Conservation (phyloP, 1,140 invertebrate species). For the Theocolax elegans region DNA sequence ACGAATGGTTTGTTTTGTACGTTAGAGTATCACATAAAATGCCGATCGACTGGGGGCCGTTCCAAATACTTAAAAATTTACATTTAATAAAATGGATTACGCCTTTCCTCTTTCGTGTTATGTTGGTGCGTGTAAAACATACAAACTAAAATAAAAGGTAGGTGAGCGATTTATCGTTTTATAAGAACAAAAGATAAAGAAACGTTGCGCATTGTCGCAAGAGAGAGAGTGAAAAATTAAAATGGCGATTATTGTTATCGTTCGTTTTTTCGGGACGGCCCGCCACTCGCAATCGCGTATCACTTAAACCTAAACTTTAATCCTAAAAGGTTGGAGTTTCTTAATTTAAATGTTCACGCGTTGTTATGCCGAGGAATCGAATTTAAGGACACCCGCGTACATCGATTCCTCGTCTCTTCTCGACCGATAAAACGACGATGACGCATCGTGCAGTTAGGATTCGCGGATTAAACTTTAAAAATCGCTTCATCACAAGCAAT, state of each 20-base stretch:
- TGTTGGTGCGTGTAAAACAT: no score
- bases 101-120: no score
- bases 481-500: no score
- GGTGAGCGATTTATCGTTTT: neutral
- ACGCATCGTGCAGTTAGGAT: no score
- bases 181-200: neutral
- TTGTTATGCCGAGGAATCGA: neutral
- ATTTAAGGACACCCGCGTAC: neutral
- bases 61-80: slow-evolving; percentile 29
- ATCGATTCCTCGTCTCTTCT: neutral
- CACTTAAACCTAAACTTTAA: slow-evolving; percentile 26
- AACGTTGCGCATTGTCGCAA: no score
- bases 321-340: slow-evolving; percentile 10
- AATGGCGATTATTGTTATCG: no score
- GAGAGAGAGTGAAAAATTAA: neutral
- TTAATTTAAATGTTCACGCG: neutral
- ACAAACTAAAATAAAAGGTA: no score
- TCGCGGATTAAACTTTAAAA: no score
- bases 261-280: slow-evolving; percentile 21
- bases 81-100: no score
- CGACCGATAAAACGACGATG: no score
- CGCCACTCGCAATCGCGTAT: slow-evolving; percentile 39
- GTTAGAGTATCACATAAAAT: slow-evolving; percentile 66
- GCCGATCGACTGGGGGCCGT: slow-evolving; percentile 56
- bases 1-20: slow-evolving; percentile 63